Conservation (phyloP, 2,888 invertebrate species). For the Agonopterix heracliana region DNA sequence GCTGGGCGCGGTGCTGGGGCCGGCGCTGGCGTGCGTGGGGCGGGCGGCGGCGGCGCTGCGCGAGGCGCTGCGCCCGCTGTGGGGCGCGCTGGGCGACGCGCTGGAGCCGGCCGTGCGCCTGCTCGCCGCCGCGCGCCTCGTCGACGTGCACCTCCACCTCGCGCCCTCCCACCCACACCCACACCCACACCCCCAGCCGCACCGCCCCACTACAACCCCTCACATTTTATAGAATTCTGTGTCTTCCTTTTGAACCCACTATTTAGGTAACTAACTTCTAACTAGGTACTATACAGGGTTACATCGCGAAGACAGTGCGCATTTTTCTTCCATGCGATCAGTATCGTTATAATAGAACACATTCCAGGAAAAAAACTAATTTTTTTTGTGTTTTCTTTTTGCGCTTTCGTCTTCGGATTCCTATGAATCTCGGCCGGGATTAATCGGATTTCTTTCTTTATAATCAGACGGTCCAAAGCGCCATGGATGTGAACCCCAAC, state of each 20-base stretch:
- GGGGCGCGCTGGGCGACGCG: conserved; percentile 28
- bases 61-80: conserved; percentile 66
- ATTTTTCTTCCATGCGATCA: too few species aligned
- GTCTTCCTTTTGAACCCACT: not conserved
- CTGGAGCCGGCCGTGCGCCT: conserved; percentile 33
- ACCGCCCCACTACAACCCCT: not conserved
- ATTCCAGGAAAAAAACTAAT: too few species aligned
- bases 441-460: too few species aligned
- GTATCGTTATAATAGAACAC: too few species aligned
- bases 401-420: too few species aligned
- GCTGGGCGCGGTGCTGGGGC: conserved; percentile 82
- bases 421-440: too few species aligned
- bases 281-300: too few species aligned
- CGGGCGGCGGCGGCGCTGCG: conserved; percentile 78
- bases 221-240: not conserved
- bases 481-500: too few species aligned
- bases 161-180: conserved; percentile 4
- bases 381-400: too few species aligned
- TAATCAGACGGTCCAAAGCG: too few species aligned
- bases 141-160: conserved; percentile 25
- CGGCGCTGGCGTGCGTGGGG: conserved; percentile 78
- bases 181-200: conserved; percentile 3
- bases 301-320: too few species aligned
- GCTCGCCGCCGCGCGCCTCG: conserved; percentile 31
- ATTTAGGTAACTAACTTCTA: too few species aligned